Evolutionary conservation across 2,113 vertebrate genomes (phyloP).

Genomic region (Eretmochelys imbricata): DNA sequence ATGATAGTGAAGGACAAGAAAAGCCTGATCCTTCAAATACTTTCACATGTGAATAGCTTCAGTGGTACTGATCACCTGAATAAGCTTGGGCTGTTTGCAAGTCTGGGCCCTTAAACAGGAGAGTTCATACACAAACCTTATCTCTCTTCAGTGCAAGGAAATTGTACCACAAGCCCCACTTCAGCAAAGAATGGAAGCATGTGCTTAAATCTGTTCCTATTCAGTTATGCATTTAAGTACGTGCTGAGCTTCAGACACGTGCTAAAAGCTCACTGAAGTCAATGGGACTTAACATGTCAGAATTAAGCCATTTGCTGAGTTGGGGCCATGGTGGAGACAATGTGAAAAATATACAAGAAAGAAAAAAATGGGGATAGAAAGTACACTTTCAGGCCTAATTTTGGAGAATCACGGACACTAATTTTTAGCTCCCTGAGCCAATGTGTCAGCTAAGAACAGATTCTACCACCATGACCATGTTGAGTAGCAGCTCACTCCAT

Average conservation of each 20-base stretch:
- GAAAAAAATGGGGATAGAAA: not conserved
- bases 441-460: not conserved
- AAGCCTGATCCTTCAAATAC: not conserved
- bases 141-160: not conserved
- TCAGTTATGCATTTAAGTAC: not conserved
- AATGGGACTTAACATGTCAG: not conserved
- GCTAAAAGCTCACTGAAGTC: not conserved
- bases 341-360: not conserved
- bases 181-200: not conserved
- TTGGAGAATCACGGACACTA: not conserved
- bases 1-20: not conserved
- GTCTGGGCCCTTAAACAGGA: not conserved
- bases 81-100: not conserved
- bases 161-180: not conserved
- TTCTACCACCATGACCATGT: not conserved
- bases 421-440: not conserved
- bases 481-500: not conserved
- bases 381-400: not conserved
- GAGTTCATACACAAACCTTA: accelerated
- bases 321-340: not conserved
- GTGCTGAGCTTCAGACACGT: not conserved
- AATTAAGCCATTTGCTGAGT: not conserved
- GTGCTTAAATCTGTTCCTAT: not conserved
- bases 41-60: not conserved
- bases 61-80: accelerated